A percentile compares a stretch with the other conserved stretches of the same genome.
These are phyloP conservation scores for Arctopsyche grandis DNA, from an alignment of 1,140 invertebrate genomes.

Conservation along the genomic window DNA sequence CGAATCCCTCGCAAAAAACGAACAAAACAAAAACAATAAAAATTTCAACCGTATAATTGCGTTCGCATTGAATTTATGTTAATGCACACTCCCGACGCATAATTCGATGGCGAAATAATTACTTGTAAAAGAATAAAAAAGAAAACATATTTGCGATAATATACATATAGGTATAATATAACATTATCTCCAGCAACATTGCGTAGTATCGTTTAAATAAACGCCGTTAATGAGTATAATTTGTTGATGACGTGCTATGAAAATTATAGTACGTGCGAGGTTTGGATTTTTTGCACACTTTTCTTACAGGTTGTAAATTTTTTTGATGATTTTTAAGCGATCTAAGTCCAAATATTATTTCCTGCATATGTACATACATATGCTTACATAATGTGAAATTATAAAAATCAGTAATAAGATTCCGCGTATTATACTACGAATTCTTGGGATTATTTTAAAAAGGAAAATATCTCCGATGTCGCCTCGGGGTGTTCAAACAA, in stretches of 20 bases:
- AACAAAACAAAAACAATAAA: conserved; percentile 3
- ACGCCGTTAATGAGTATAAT: conserved; percentile 12
- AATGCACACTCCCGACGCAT: conserved; percentile 14
- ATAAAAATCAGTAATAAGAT: background rate
- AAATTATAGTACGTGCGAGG: background rate
- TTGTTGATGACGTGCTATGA: background rate
- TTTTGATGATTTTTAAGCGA: background rate
- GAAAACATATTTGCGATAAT: background rate
- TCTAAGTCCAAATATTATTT: background rate
- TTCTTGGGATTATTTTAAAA: conserved; percentile 12
- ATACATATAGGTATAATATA: background rate
- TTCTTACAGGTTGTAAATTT: background rate
- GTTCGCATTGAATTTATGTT: conserved; percentile 25
- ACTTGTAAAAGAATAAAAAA: background rate
- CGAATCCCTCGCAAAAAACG: background rate
- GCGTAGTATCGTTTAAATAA: conserved; percentile 2
- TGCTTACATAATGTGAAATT: background rate
- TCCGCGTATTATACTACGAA: conserved; percentile 14
- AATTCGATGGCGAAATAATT: background rate
- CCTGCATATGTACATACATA: background rate
- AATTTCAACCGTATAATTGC: conserved; percentile 38
- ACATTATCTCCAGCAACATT: background rate
- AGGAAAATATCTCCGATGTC: conserved; percentile 32
- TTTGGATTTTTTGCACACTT: background rate
- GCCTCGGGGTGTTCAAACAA: conserved; percentile 43